These are phyloP conservation scores for Anolis carolinensis DNA, from an alignment of 2,113 vertebrate species.

Conservation along the genomic window DNA sequence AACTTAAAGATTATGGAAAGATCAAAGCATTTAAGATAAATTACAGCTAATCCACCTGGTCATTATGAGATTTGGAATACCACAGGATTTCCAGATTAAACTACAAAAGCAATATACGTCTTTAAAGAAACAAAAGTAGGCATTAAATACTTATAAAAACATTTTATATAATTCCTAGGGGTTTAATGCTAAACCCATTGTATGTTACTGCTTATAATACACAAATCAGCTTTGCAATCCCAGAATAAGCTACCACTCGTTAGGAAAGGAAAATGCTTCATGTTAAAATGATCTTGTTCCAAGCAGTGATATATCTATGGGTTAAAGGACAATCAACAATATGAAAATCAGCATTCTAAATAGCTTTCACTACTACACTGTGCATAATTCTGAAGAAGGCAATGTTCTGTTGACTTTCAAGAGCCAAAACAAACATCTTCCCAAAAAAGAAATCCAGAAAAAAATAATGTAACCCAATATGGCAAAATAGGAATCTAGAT, in stretches of 20 bases:
- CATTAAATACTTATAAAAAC: conserved; percentile 57
- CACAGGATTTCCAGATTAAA: conserved; percentile 49
- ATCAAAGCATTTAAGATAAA: conserved; percentile 49
- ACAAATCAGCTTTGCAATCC: conserved; percentile 43
- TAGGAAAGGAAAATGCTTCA: neutral
- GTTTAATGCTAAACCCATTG: conserved; percentile 32
- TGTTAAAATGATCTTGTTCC: conserved; percentile 38
- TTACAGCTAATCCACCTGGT: conserved; percentile 40
- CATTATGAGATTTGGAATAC: conserved; percentile 58
- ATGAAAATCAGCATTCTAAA: conserved; percentile 18
- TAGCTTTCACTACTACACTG: neutral
- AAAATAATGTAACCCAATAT: neutral
- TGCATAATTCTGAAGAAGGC: fast-evolving
- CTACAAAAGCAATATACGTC: conserved; percentile 44
- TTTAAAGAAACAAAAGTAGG: conserved; percentile 49
- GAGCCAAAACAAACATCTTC: conserved; percentile 3
- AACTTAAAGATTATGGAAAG: neutral
- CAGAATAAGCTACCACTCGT: neutral
- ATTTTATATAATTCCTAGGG: conserved; percentile 23
- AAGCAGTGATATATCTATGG: conserved; percentile 38
- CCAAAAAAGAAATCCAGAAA: neutral
- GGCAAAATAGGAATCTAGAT: neutral
- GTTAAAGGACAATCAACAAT: conserved; percentile 12
- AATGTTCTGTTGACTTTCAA: conserved; percentile 20
- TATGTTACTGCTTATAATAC: conserved; percentile 38